Conservation (phyloP, 2,888 invertebrate genomes). For the Cephus spinipes region DNA sequence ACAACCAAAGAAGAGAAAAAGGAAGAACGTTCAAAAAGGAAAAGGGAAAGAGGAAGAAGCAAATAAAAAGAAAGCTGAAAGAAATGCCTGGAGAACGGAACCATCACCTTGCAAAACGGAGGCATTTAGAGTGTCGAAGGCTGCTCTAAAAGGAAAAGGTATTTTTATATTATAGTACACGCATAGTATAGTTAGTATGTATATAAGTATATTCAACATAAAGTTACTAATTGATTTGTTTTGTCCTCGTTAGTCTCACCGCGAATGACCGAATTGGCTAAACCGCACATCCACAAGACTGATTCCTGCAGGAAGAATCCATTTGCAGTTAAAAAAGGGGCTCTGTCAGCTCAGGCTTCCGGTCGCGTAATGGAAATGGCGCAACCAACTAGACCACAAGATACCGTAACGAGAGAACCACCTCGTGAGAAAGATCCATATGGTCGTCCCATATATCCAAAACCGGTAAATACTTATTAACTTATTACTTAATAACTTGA, state of each 20-base stretch:
- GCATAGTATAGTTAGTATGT: neutral
- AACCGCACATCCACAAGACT: constrained; percentile 22
- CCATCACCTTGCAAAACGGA: constrained; percentile 37
- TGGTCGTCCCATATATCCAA: constrained; percentile 40
- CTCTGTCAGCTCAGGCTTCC: constrained; percentile 35
- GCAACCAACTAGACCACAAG: constrained; percentile 37
- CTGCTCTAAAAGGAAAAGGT: constrained; percentile 43
- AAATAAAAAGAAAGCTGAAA: constrained; percentile 26
- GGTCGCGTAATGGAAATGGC: constrained; percentile 35
- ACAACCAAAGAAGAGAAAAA: neutral
- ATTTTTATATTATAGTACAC: neutral
- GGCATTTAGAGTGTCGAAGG: constrained; percentile 32
- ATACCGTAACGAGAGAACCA: constrained; percentile 34
- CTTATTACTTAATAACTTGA: neutral
- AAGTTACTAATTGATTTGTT: neutral
- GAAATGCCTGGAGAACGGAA: constrained; percentile 45
- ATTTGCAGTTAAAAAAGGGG: constrained; percentile 39
- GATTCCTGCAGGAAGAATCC: constrained; percentile 29
- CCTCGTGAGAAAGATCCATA: constrained; percentile 46
- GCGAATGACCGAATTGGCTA: constrained; percentile 32
- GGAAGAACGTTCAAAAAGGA: neutral
- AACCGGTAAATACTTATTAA: constrained; percentile 35
- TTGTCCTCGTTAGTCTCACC: constrained; percentile 34
- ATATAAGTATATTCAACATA: neutral
- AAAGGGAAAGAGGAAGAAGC: constrained; percentile 7